A percentile compares a stretch with the other conserved stretches of the same genome.
phyloP scores from a whole-genome alignment of 1,140 invertebrate species.

The Eueides isabella region DNA sequence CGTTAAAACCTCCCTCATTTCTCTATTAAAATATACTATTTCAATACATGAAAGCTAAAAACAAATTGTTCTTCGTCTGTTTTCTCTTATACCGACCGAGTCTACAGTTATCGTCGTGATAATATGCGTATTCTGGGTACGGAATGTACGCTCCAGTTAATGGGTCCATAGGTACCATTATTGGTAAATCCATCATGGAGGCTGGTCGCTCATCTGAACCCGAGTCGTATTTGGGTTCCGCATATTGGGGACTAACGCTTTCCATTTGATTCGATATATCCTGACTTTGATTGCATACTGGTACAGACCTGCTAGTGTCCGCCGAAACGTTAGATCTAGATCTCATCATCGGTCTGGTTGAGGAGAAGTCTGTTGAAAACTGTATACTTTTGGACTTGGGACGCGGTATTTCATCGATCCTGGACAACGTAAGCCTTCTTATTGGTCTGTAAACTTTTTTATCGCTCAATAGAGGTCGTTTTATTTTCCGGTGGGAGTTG shows the following conservation, averaged over 20 bases:
- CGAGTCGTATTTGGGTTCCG: slow-evolving; percentile 63
- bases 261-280: slow-evolving; percentile 54
- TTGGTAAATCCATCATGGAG: slow-evolving; percentile 67
- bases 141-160: slow-evolving; percentile 65
- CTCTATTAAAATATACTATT: neutral
- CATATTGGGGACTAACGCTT: slow-evolving; percentile 66
- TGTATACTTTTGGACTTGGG: slow-evolving; percentile 65
- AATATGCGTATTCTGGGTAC: slow-evolving; percentile 70
- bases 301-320: slow-evolving; percentile 71
- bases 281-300: slow-evolving; percentile 69
- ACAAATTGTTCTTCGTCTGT: slow-evolving; percentile 70
- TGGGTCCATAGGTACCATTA: slow-evolving; percentile 65
- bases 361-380: slow-evolving; percentile 65
- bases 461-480: slow-evolving; percentile 60
- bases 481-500: slow-evolving; percentile 69
- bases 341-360: slow-evolving; percentile 57
- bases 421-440: slow-evolving; percentile 67
- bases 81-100: slow-evolving; percentile 55
- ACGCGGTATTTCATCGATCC: slow-evolving; percentile 73
- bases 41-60: slow-evolving; percentile 81
- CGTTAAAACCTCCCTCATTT: slow-evolving; percentile 36
- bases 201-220: slow-evolving; percentile 58
- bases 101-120: slow-evolving; percentile 56
- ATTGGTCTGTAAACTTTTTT: slow-evolving; percentile 68
- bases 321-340: slow-evolving; percentile 70